Conservation (phyloP, 2,113 vertebrate species). For the Perognathus longimembris region DNA sequence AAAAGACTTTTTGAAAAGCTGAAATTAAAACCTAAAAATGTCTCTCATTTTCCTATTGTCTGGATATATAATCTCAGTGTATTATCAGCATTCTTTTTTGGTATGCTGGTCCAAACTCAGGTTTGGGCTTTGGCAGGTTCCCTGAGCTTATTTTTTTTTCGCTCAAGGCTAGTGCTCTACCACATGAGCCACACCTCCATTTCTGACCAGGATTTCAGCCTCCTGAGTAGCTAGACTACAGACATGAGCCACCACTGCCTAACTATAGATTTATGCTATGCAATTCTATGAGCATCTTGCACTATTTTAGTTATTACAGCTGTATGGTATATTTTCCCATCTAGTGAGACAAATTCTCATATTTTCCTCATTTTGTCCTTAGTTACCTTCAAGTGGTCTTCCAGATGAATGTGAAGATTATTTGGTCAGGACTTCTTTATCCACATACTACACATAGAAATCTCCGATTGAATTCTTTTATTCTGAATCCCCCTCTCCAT, state of each 20-base stretch:
- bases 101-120: no score
- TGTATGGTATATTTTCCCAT: not conserved
- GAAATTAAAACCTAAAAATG: not conserved
- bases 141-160: no score
- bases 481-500: not conserved
- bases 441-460: not conserved
- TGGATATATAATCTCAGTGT: not conserved
- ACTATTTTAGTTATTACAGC: not conserved
- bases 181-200: no score
- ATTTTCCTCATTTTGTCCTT: not conserved
- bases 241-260: no score
- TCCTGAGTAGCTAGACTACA: no score
- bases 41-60: not conserved
- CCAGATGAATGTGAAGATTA: not conserved
- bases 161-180: no score
- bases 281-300: not conserved
- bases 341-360: not conserved
- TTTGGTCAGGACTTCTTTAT: not conserved
- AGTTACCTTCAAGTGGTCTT: slow-evolving; percentile 5
- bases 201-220: no score
- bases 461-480: not conserved
- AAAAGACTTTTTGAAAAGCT: not conserved
- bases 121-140: no score
- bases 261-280: not conserved
- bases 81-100: not conserved